phyloP scores from a whole-genome alignment of 2,888 invertebrate species.

The Heterodera filipjevi region DNA sequence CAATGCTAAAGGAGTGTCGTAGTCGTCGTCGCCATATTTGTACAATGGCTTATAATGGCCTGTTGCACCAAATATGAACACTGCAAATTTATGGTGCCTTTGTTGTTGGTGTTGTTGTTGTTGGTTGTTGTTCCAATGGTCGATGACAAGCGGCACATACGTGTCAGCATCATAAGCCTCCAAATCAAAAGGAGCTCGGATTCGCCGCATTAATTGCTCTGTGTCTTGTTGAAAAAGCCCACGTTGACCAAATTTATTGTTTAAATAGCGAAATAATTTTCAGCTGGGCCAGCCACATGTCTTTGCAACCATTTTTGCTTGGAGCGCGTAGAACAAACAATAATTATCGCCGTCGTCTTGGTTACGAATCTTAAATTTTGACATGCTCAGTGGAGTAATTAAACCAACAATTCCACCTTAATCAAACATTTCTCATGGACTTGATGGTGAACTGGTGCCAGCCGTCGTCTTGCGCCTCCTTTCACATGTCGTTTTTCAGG shows the following conservation, averaged over 20 bases:
- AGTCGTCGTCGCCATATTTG: background rate
- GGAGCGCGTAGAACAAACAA: constrained; percentile 2
- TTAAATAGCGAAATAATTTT: background rate
- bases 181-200: background rate
- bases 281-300: background rate
- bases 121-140: constrained; percentile 1
- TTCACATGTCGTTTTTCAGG: background rate
- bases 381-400: no score
- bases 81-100: background rate
- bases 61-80: background rate
- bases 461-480: background rate
- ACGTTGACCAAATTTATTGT: background rate
- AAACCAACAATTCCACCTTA: background rate
- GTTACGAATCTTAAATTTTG: background rate
- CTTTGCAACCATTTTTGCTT: background rate
- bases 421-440: background rate
- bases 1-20: background rate
- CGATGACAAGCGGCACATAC: background rate
- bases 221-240: background rate
- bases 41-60: background rate
- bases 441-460: background rate
- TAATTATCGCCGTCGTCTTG: background rate
- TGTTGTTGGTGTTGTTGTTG: no score
- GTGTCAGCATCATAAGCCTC: background rate
- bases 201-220: background rate